Percentiles rank a stretch among this genome's conserved stretches.
phyloP scores from a whole-genome alignment of 2,797 vertebrate species.

The Lagodon rhomboides region DNA sequence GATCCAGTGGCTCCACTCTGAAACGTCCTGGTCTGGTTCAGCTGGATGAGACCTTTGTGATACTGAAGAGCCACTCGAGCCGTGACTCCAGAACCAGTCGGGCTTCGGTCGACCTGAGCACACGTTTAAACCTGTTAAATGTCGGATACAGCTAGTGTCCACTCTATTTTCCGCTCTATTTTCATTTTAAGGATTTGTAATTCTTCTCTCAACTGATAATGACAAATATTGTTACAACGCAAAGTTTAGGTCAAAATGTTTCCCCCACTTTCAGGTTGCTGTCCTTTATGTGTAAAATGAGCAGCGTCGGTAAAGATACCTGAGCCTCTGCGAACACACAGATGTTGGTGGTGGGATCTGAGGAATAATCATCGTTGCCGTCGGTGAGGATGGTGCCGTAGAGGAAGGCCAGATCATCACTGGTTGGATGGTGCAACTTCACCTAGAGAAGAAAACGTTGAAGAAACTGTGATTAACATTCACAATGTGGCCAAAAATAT shows the following conservation, averaged over 20 bases:
- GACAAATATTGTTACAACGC: no score
- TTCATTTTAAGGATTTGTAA: no score
- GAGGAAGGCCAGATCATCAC: conserved; percentile 93
- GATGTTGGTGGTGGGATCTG: conserved; percentile 91
- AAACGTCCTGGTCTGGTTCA: conserved; percentile 91
- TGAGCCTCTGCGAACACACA: conserved; percentile 97
- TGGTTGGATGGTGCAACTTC: conserved; percentile 91
- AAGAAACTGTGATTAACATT: no score
- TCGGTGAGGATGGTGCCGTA: conserved; percentile 97
- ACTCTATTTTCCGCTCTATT: no score
- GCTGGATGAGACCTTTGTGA: conserved; percentile 91
- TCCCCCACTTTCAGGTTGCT: no score
- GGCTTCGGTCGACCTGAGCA: conserved; percentile 94
- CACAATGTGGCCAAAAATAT: neutral
- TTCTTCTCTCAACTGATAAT: no score
- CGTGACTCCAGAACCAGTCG: conserved; percentile 95
- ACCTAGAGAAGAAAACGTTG: conserved; percentile 80
- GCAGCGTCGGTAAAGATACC: conserved; percentile 75
- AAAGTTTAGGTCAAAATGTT: no score
- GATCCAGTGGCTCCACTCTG: conserved; percentile 91
- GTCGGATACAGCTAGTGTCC: neutral
- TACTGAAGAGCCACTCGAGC: conserved; percentile 95
- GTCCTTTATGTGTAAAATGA: no score
- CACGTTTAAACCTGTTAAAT: conserved; percentile 4
- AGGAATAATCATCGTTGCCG: conserved; percentile 89